Conservation (phyloP, 2,888 invertebrate genomes). For the Schizotus pectinicornis region DNA sequence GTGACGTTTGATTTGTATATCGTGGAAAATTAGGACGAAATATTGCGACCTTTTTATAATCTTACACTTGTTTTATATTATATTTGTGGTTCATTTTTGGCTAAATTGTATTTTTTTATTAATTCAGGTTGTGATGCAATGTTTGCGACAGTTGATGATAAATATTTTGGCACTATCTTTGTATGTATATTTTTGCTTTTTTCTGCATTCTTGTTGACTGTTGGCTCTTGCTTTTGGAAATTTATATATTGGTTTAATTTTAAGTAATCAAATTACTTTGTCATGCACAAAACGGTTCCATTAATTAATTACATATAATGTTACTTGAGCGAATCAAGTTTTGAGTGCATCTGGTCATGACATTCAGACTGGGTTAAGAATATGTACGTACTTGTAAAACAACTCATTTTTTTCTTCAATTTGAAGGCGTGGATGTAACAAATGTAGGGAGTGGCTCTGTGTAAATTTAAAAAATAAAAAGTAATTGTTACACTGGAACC, state of each 20-base stretch:
- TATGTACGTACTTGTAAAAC: constrained; percentile 32
- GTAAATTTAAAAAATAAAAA: constrained; percentile 42
- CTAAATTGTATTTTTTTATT: constrained; percentile 3
- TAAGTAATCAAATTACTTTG: constrained; percentile 23
- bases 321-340: constrained; percentile 37
- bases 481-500: constrained; percentile 22
- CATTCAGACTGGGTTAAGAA: constrained; percentile 35
- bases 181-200: constrained; percentile 10
- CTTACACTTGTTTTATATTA: constrained; percentile 7
- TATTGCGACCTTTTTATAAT: constrained; percentile 22
- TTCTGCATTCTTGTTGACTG: constrained; percentile 15
- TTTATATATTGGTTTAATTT: constrained; percentile 29
- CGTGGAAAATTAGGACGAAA: constrained; percentile 21
- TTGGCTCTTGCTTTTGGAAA: constrained; percentile 9
- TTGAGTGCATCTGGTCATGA: constrained; percentile 39
- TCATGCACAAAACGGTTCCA: constrained; percentile 7
- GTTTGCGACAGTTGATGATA: not conserved
- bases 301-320: constrained; percentile 12
- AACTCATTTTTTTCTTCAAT: constrained; percentile 35
- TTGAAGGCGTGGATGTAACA: constrained; percentile 47
- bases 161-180: constrained; percentile 6
- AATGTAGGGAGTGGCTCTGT: constrained; percentile 57
- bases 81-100: not conserved
- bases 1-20: constrained; percentile 24
- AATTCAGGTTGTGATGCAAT: constrained; percentile 17